Evolutionary conservation across 2,888 invertebrate species (phyloP).

Genomic region (Agrochola lychnidis): DNA sequence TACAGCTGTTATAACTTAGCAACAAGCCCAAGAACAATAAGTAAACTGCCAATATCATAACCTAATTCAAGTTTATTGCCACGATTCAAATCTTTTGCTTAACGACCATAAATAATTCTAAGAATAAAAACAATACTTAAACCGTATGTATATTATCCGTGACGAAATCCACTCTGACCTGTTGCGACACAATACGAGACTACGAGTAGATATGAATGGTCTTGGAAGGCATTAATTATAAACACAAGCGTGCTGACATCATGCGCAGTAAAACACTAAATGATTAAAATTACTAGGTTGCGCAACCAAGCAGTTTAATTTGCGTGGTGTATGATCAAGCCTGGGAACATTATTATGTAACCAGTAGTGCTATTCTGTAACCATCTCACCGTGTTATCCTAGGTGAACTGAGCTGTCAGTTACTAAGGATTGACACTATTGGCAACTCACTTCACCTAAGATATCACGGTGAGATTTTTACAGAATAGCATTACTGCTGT

Average conservation of each 20-base stretch:
- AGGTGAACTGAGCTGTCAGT: no score
- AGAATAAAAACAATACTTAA: conserved; percentile 12
- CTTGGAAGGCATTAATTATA: conserved; percentile 62
- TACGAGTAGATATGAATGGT: conserved; percentile 48
- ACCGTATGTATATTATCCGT: conserved; percentile 24
- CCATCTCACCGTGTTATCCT: no score
- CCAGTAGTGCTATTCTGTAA: no score
- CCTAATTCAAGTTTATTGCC: conserved; percentile 3
- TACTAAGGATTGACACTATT: no score
- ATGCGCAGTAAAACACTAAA: conserved; percentile 49
- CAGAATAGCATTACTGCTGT: no score
- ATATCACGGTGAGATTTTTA: no score
- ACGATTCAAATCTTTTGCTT: conserved; percentile 13
- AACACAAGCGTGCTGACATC: conserved; percentile 63
- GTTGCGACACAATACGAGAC: conserved; percentile 29
- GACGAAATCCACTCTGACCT: conserved; percentile 53
- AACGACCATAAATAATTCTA: conserved; percentile 17
- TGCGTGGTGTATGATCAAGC: not conserved
- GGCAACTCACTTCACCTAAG: no score
- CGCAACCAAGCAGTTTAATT: conserved; percentile 32
- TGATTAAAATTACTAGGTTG: conserved; percentile 38
- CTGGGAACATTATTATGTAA: conserved; percentile 3
- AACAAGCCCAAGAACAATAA: not conserved
- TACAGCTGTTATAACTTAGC: no score
- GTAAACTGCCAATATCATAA: not conserved